Base-by-base conservation (phyloP, 2,797 vertebrate species). In the Manis pentadactyla region DNA sequence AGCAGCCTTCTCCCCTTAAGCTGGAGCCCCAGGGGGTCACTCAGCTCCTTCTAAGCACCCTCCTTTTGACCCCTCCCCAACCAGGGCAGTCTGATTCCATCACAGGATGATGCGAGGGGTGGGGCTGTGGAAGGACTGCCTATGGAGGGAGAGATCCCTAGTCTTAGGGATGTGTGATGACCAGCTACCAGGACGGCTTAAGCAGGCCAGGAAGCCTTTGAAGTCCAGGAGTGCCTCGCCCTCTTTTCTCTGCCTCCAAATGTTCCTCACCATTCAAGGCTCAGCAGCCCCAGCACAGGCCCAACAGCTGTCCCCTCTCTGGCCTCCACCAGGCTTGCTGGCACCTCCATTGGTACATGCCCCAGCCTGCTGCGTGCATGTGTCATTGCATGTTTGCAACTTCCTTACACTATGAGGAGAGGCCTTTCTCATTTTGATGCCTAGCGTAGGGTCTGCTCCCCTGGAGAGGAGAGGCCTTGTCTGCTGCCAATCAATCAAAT, bases 401-500 rank as follows among this genome's bases (percentile, higher is more conserved):
- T 82, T 46, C 61, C 27, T n/a, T 27, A 19, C 4, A 7, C 21
- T 2, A 1, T 57, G 39, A 46, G 9, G 8, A 49, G 39, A 84
- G 53, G 31, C 46, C 66, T 74, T 91, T 49, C 74, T 94, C 55
- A 4, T 31, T 74, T 21, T 27, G 51, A 42, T 61, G n/a, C 42
- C 64, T 42, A 29, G 9, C 2, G 1, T 46, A 55, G 63, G 46
- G 29, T 64, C 88, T 57, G 75, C 10, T 55, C 2, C 14, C n/a
- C 74, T 53, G 74, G 39, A 74, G 66, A 75, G 74, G n/a, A 61
- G 74, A 53, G 42, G 59, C 17, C 59, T 57, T 2, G 3, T 55
- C 82, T 95, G 46, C 68, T 90, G 85, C 93, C 81, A 75, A 57
- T 96, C 90, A 51, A 74, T 96, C 95, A 92, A 93, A 94, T 73